Evolutionary conservation across 1,140 invertebrate genomes (phyloP), one percentile per base, ranked within the genome.

Genomic region (Phocides pigmalion): DNA sequence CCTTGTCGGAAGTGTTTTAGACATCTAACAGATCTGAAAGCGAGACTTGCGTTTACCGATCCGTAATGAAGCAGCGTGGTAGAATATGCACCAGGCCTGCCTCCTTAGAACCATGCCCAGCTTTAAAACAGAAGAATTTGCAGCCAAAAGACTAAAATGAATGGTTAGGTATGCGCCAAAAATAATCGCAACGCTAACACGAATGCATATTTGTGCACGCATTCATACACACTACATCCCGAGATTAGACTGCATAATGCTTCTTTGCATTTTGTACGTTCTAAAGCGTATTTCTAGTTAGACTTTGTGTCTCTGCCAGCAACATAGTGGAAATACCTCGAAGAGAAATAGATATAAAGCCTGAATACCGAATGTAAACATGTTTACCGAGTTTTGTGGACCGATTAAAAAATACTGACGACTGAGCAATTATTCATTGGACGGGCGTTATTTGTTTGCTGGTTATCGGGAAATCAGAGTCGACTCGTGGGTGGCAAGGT

Each of bases 301-400:
- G 70, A 73, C 73, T 78, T 76, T 78, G 78, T 78, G 72, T 74
- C 73, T 59, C 64, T 74, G 78, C 74, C 77, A 81, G 78, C 73
- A 74, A 81, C 69, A 74, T 73, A 77, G 79, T 75, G 79, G 70
- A 80, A 82, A 78, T 82, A 84, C 76, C 75, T 79, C 70, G 74
- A 76, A 70, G 76, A 74, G 80, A 81, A 85, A 85, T 86, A 84
- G 78, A 86, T 78, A 80, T 84, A 85, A 82, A 78, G 79, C 73
- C 71, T 62, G 72, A 80, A 79, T 76, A 75, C 70, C 70, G 65
- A 76, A 78, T 72, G 85, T 87, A 90, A 90, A 88, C 87, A 90
- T 90, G 85, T 90, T 90, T 88, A 90, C 85, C 68, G 54, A 77
- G 72, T 80, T n/a, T 76, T 62, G 72, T 66, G 74, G 66, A 66